Base-by-base conservation (phyloP, 2,797 vertebrate species). In the Scleropages formosus region DNA sequence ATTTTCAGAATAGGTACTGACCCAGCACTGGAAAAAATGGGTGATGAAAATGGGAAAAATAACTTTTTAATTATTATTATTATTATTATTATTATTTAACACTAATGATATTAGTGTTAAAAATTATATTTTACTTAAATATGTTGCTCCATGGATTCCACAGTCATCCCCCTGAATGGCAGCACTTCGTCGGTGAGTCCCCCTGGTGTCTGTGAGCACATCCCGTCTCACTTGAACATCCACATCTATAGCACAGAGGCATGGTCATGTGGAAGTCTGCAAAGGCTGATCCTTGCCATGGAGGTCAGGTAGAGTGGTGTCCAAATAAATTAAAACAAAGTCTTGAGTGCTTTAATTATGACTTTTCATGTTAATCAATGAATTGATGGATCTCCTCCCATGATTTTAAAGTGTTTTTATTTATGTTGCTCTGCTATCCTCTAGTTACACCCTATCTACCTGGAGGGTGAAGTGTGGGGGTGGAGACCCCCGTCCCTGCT, bases 391-490 rank as follows among this genome's bases (percentile, higher is more conserved):
- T n/a, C n/a, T n/a, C n/a, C 15, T 58, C 11, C 3, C 4, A 58
- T 53, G 53, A 58, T 58, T 13, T 58, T 13, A 13, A 58, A 58
- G 18, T 56, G 18, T 56, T 56, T 56, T 2, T 12, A 8, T 53
- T 11, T 12, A 3, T 56, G 18, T 53, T 9, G 15, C 31, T 26
- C 20, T 60, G 44, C 76, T 31, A 58, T 84, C 62, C 84, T 10
- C 11, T 60, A 99, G 97, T 82, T 92, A 93, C 78, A 93, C 89
- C 44, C 78, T 86, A 0, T 83, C 91, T 39, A 83, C 81, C 0
- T 98, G 95, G 96, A 86, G 87, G 70, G 84, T 93, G 67, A 90
- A 92, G 64, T 98, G 95, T 39, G 93, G 89, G 66, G 85, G 93
- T 13, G 88, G 85, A 24, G 76, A 83, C 49, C 1, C 83, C 3